These are phyloP conservation scores for Folsomia candida DNA, from an alignment of 2,888 invertebrate genomes.

Conservation along the genomic window DNA sequence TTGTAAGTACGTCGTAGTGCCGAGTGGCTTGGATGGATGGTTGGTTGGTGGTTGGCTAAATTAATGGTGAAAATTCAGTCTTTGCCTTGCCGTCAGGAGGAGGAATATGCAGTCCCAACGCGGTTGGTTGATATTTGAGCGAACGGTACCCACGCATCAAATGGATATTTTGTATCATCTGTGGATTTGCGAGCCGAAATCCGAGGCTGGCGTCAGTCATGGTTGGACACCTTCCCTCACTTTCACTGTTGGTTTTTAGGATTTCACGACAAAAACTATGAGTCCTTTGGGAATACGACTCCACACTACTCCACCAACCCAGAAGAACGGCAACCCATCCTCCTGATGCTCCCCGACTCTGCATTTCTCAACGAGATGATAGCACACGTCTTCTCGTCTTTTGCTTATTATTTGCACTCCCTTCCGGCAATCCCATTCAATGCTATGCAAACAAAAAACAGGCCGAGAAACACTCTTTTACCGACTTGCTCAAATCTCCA, in stretches of 20 bases:
- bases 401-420: not conserved
- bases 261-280: constrained; percentile 16
- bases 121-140: not conserved
- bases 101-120: not conserved
- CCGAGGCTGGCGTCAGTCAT: not conserved
- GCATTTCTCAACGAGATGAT: not conserved
- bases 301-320: not conserved
- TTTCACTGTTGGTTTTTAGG: constrained; percentile 14
- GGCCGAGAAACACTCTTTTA: not conserved
- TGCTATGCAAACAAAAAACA: not conserved
- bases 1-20: too few relatives aligned
- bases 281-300: constrained; percentile 7
- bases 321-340: not conserved
- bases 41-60: not conserved
- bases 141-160: not conserved
- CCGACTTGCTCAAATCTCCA: not conserved
- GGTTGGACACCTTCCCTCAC: constrained; percentile 14
- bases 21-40: too few relatives aligned
- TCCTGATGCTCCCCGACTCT: not conserved
- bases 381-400: not conserved
- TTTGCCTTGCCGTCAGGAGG: not conserved
- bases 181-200: not conserved
- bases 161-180: not conserved
- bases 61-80: not conserved
- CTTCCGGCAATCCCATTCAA: not conserved